phyloP scores from a whole-genome alignment of 2,797 vertebrate genomes.

The Acropternis orthonyx region DNA sequence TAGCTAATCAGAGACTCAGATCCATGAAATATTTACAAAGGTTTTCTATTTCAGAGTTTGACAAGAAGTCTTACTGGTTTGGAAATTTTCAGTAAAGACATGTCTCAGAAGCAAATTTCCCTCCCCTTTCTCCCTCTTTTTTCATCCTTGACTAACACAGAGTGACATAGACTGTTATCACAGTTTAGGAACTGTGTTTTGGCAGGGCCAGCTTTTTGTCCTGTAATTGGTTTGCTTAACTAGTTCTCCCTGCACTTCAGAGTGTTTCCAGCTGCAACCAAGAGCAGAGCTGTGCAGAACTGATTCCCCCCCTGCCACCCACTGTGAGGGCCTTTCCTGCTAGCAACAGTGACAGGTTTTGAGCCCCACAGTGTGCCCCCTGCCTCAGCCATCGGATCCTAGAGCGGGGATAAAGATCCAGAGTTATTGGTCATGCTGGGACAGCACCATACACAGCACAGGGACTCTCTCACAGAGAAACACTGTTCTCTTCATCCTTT shows the following conservation, averaged over 20 bases:
- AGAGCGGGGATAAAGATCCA: not conserved
- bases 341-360: not conserved
- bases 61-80: not conserved
- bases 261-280: not conserved
- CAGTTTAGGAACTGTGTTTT: not conserved
- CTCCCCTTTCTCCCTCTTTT: not conserved
- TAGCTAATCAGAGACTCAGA: not conserved
- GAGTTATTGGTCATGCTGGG: not conserved
- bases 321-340: not conserved
- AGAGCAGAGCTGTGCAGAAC: not conserved
- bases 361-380: not conserved
- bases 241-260: not conserved
- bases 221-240: not conserved
- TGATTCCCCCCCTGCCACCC: not conserved
- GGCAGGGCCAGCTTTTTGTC: accelerated
- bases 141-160: not conserved
- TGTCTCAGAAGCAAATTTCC: not conserved
- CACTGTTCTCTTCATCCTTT: not conserved
- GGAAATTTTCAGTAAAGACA: not conserved
- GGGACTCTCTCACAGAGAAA: not conserved
- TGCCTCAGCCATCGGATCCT: not conserved
- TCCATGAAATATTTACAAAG: not conserved
- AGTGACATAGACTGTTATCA: not conserved
- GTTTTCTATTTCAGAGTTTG: not conserved
- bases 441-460: accelerated